A percentile compares a stretch with the other conserved stretches of the same genome.
Evolutionary conservation across 2,888 invertebrate genomes (phyloP).

Genomic region (Craniophora ligustri): DNA sequence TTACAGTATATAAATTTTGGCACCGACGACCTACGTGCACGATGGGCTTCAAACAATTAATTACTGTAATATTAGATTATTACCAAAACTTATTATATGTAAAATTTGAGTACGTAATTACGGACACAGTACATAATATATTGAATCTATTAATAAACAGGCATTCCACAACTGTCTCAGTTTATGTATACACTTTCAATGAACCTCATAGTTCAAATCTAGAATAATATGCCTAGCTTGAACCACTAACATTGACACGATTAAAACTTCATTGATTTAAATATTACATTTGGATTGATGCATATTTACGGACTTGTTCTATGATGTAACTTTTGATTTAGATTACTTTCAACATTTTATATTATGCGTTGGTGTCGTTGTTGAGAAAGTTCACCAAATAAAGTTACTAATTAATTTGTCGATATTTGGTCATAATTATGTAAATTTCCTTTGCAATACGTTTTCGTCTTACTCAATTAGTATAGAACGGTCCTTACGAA

Average conservation of each 20-base stretch:
- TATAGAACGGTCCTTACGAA: background rate
- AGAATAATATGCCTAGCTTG: conserved; percentile 6
- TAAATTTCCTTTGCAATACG: too few species aligned
- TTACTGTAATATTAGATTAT: too few species aligned
- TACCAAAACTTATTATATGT: too few species aligned
- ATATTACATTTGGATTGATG: conserved; percentile 20
- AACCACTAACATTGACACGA: conserved; percentile 37
- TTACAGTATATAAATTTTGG: too few species aligned
- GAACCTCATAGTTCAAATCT: background rate
- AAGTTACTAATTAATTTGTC: conserved; percentile 7
- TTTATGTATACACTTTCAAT: background rate
- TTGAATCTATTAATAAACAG: too few species aligned
- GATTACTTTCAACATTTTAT: conserved; percentile 43
- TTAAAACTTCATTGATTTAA: conserved; percentile 21
- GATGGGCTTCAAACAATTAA: too few species aligned
- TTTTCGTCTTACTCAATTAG: background rate
- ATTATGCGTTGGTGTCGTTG: background rate
- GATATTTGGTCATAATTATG: background rate
- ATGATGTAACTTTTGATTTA: conserved; percentile 35
- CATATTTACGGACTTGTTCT: conserved; percentile 27
- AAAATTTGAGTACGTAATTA: too few species aligned
- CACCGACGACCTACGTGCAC: too few species aligned
- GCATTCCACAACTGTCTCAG: background rate
- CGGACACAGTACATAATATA: too few species aligned
- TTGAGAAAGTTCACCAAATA: conserved; percentile 26